These are phyloP conservation scores for Leptopilina syphax DNA, from an alignment of 2,888 invertebrate genomes.

Conservation along the genomic window DNA sequence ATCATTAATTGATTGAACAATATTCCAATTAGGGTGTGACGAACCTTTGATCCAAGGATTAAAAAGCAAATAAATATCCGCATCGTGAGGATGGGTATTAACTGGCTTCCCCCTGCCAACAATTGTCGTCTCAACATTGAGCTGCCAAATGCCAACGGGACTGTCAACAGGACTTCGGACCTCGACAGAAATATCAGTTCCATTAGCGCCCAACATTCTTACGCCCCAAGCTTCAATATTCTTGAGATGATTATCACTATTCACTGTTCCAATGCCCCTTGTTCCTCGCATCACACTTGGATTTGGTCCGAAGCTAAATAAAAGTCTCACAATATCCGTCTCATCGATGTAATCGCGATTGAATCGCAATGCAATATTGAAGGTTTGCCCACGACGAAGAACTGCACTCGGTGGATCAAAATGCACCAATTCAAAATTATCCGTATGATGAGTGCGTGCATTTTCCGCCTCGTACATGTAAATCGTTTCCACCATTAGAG, in stretches of 20 bases:
- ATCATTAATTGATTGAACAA: no score
- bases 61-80: conserved; percentile 86
- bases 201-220: conserved; percentile 68
- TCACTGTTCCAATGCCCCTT: conserved; percentile 76
- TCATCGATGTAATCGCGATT: conserved; percentile 80
- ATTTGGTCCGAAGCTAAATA: conserved; percentile 82
- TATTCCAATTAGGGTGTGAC: background rate
- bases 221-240: conserved; percentile 77
- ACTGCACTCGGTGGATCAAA: conserved; percentile 83
- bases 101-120: conserved; percentile 74
- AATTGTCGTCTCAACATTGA: conserved; percentile 81
- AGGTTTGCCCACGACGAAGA: conserved; percentile 85
- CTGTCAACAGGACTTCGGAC: conserved; percentile 82
- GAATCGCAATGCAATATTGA: conserved; percentile 84
- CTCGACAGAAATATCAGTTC: conserved; percentile 75
- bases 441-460: conserved; percentile 83
- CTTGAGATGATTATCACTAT: conserved; percentile 62
- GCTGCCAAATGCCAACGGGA: conserved; percentile 84
- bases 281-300: conserved; percentile 80
- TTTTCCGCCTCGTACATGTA: conserved; percentile 85
- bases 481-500: conserved; percentile 80
- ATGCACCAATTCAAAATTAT: conserved; percentile 84
- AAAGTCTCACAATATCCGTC: conserved; percentile 82
- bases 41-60: conserved; percentile 91
- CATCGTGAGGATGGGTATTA: conserved; percentile 80